Conservation (phyloP, 2,888 invertebrate species). For the Cheilosia soror region DNA sequence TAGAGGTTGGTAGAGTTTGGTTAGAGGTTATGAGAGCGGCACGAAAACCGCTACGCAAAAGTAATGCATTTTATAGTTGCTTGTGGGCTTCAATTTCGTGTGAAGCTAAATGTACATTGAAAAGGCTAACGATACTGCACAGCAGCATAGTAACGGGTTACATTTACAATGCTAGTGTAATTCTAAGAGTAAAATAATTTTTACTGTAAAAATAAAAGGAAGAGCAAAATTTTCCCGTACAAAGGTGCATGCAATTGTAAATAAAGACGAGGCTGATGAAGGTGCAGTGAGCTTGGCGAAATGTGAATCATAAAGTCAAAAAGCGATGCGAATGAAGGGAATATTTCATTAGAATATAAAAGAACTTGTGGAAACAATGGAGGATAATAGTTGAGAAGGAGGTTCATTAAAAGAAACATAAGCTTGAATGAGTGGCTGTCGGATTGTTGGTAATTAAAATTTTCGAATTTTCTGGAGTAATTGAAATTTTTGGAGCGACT, state of each 20-base stretch:
- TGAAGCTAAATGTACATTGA: conserved; percentile 20
- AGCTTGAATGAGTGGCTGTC: background rate
- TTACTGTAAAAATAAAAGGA: background rate
- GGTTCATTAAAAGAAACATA: no score
- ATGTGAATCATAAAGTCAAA: conserved; percentile 60
- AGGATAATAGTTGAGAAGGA: background rate
- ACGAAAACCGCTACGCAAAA: background rate
- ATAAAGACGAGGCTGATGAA: conserved; percentile 6
- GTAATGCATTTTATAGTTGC: conserved; percentile 44
- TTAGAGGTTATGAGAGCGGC: conserved; percentile 4
- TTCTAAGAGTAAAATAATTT: conserved; percentile 43
- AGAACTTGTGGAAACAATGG: conserved; percentile 23
- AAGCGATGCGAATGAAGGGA: conserved; percentile 36
- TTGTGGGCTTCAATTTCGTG: conserved; percentile 33
- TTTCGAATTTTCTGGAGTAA: no score
- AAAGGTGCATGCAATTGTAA: conserved; percentile 57
- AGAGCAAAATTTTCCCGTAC: conserved; percentile 5
- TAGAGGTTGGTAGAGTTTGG: no score
- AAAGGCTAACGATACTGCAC: conserved; percentile 39
- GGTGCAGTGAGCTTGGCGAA: conserved; percentile 38
- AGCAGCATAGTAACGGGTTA: conserved; percentile 12
- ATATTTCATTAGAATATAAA: conserved; percentile 52
- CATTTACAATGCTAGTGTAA: conserved; percentile 29
- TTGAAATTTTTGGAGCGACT: no score
- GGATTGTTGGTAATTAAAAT: background rate